Base-by-base conservation (phyloP, 2,888 invertebrate species). In the Chymomyza procnemis region DNA sequence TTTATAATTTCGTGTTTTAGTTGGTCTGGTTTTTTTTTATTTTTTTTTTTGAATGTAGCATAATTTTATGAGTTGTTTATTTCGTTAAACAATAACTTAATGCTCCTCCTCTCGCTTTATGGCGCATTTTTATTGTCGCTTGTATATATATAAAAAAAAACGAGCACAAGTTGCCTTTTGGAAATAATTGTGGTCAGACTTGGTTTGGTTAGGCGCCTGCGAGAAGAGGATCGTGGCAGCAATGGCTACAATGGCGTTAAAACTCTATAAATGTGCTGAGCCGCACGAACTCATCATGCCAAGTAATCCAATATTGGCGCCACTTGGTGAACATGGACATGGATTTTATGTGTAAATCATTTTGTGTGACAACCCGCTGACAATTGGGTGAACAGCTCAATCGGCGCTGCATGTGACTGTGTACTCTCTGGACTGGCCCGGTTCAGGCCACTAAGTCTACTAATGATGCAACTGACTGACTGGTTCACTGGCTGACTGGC, bases 321-420 rank as follows among this genome's bases (percentile, higher is more conserved):
- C 80, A 80, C 73, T 78, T 74, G 72, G 64, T 16, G 64, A 22
- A 19, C 58, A 19, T 16, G n/a, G 30, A 14, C 22, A 19, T 48
- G 72, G 52, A n/a, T 19, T 63, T 26, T 64, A 22, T 52, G 62
- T 48, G 66, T 84, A 81, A 81, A 79, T 81, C 84, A 81, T 74
- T 72, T 71, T 79, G 80, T 79, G 82, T 81, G 81, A 81, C 85
- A 81, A 82, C 81, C 81, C 81, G 81, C 81, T 81, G 81, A 85
- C 85, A 81, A 85, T 82, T 80, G 78, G 61, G 64, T 21, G 21
- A 54, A 54, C 64, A 41, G 70, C 58, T 70, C 71, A 57, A 26
- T 56, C 21, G 56, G 19, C 56, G 16, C 56, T 56, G n/a, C 56
- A 56, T 56, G 26, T 16, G 56, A 26, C 9, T 18, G 26, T 14